These are phyloP conservation scores for Diploscapter pachys DNA, from an alignment of 1,140 invertebrate species.

Conservation along the genomic window DNA sequence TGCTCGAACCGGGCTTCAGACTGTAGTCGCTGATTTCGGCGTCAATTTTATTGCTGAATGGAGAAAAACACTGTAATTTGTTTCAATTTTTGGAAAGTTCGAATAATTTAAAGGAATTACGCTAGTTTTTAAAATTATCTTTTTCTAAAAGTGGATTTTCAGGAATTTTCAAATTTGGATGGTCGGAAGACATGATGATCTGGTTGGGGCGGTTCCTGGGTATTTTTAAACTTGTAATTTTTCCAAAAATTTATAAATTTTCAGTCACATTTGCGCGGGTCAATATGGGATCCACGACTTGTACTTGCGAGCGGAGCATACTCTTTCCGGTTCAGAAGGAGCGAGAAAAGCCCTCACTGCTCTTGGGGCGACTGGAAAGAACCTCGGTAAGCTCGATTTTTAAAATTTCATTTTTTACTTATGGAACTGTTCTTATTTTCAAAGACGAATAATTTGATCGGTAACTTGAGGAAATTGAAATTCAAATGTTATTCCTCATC, in stretches of 20 bases:
- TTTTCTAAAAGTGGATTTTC: neutral
- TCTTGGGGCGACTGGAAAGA: constrained; percentile 73
- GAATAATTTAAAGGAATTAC: too few species aligned
- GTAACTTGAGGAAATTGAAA: too few species aligned
- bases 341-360: constrained; percentile 88
- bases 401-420: too few species aligned
- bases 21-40: constrained; percentile 78
- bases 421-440: too few species aligned
- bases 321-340: constrained; percentile 87
- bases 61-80: constrained; percentile 66
- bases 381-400: constrained; percentile 12
- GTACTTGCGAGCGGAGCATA: constrained; percentile 82
- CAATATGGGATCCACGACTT: constrained; percentile 88
- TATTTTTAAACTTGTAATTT: constrained; percentile 30
- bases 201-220: constrained; percentile 55
- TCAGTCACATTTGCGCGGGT: constrained; percentile 80
- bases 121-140: neutral
- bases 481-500: too few species aligned
- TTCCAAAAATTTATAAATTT: constrained; percentile 32
- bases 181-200: constrained; percentile 61
- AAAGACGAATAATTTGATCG: too few species aligned
- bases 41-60: constrained; percentile 77
- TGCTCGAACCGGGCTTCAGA: constrained; percentile 22
- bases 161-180: constrained; percentile 17
- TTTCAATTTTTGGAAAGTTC: too few species aligned